Base-by-base conservation (phyloP, 2,113 vertebrate genomes). In the Mugil cephalus region DNA sequence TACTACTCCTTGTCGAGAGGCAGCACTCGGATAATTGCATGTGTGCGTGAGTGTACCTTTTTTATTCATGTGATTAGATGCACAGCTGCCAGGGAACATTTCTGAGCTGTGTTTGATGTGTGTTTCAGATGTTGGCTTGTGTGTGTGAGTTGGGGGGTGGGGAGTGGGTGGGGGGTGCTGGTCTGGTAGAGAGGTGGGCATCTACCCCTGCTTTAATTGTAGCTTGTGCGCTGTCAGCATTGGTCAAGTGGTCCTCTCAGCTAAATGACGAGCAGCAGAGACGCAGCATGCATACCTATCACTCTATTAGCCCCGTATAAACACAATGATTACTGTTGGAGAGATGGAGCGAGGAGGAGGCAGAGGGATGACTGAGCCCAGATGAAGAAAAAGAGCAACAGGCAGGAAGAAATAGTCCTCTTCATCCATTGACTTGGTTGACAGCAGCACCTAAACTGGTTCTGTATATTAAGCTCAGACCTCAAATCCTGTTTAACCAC, bases 191-290 rank as follows among this genome's bases (percentile, higher is more conserved):
- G 24, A 30, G 24, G 24, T 30, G 36, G 43, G 13, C 15, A 15
- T 74, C 38, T 77, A 80, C 58, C 68, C 67, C 67, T 24, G 14
- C 55, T 70, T 77, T 88, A 88, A 86, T 77, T 84, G 71, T 71
- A 73, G 86, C 74, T 19, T 66, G 80, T 55, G 65, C 11, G 38
- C 75, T 66, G 77, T 87, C 78, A 79, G 73, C 69, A 34, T 38
- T 66, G 80, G 84, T 89, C 86, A 88, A 91, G 89, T 87, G 88
- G 80, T 71, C 52, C 88, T 88, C 43, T 69, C 45, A 60, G 80
- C 79, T 84, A 77, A 88, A 91, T 65, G 86, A 79, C 12, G 42
- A 76, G 60, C 56, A 40, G 42, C 68, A 47, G 74, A 70, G 6
- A 55, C 24, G 10, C 71, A 39, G 45, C 74, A 62, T 72, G 74